Evolutionary conservation across 2,888 invertebrate species (phyloP).

Genomic region (Chrysotoxum bicinctum): DNA sequence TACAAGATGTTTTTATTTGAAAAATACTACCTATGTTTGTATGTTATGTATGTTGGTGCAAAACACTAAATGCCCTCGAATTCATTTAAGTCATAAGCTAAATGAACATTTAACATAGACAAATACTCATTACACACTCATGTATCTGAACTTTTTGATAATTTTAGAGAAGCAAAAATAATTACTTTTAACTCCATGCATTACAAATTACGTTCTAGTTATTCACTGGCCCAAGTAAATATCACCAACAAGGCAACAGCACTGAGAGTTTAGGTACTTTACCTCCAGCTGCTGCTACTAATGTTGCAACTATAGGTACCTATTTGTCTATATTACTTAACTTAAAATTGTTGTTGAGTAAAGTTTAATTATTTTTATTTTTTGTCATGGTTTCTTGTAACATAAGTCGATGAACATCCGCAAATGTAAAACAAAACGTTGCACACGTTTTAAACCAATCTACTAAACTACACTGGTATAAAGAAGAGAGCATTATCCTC

Average conservation of each 20-base stretch:
- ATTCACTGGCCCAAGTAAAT: constrained; percentile 25
- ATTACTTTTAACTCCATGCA: constrained; percentile 9
- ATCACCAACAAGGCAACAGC: background rate
- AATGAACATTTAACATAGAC: background rate
- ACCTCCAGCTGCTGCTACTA: background rate
- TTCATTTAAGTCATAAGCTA: background rate
- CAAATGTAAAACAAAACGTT: background rate
- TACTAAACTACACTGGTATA: background rate
- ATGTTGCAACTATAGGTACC: background rate
- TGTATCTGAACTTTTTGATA: background rate
- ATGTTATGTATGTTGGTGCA: background rate
- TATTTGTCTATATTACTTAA: background rate
- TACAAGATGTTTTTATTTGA: background rate
- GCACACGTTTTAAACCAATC: background rate
- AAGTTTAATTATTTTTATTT: background rate
- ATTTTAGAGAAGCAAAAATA: background rate
- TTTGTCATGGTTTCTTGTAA: background rate
- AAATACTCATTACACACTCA: background rate
- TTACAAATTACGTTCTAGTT: constrained; percentile 10
- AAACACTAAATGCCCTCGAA: background rate
- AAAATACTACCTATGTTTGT: background rate
- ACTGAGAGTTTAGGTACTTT: background rate
- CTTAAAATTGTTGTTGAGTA: background rate
- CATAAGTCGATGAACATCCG: constrained; percentile 24
- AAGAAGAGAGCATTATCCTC: constrained; percentile 22